Evolutionary conservation across 1,140 invertebrate genomes (phyloP).

Genomic region (Steinernema feltiae): DNA sequence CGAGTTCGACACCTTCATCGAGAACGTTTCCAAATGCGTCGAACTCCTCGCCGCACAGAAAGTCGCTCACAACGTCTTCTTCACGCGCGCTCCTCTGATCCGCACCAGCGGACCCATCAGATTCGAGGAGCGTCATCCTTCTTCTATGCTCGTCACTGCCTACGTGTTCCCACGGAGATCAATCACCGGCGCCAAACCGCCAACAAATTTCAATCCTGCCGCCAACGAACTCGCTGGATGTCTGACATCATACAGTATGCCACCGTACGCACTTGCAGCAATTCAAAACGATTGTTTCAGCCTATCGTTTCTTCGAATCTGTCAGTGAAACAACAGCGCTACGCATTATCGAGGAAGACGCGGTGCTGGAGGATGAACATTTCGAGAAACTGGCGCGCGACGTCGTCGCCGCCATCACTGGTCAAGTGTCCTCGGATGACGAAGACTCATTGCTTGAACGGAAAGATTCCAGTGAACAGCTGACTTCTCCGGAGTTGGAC

Average conservation of each 20-base stretch:
- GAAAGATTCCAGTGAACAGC: conserved; percentile 14
- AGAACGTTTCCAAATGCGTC: conserved; percentile 40
- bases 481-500: conserved; percentile 40
- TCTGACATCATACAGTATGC: conserved; percentile 53
- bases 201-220: conserved; percentile 53
- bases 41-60: conserved; percentile 45
- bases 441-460: conserved; percentile 25
- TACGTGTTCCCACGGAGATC: conserved; percentile 51
- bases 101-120: conserved; percentile 28
- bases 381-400: conserved; percentile 28
- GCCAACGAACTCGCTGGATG: conserved; percentile 53
- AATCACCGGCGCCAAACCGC: conserved; percentile 48
- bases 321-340: conserved; percentile 38
- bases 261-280: neutral
- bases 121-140: conserved; percentile 34
- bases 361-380: conserved; percentile 36
- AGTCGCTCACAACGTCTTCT: conserved; percentile 54
- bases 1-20: conserved; percentile 45
- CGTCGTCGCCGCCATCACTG: neutral
- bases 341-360: conserved; percentile 48
- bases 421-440: conserved; percentile 18
- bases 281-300: conserved; percentile 33
- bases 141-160: conserved; percentile 43
- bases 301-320: conserved; percentile 42
- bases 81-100: conserved; percentile 47